phyloP scores from a whole-genome alignment of 2,797 vertebrate species.

The Melanotaenia maccullochi region DNA sequence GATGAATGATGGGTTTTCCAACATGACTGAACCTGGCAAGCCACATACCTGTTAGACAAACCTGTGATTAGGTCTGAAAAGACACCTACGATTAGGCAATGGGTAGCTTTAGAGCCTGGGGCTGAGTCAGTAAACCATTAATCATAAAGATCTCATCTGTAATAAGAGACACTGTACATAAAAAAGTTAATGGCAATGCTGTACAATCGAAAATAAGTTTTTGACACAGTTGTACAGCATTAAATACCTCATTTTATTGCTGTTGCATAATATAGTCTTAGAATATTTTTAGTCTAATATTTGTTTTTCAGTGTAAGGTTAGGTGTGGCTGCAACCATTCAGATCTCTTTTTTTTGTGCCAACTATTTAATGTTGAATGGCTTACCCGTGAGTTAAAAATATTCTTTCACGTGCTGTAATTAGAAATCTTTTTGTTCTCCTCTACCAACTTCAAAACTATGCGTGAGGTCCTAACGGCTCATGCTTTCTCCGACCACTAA shows the following conservation, averaged over 20 bases:
- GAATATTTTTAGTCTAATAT: not conserved
- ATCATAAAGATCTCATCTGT: slow-evolving; percentile 39
- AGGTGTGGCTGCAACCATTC: slow-evolving; percentile 26
- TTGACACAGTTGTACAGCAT: slow-evolving; percentile 13
- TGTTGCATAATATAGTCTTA: not conserved
- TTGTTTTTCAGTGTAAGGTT: slow-evolving; percentile 3
- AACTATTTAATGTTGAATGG: not conserved
- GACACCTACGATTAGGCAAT: slow-evolving; percentile 48
- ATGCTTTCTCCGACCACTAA: slow-evolving; percentile 12
- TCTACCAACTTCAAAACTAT: slow-evolving; percentile 40
- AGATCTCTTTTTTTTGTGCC: slow-evolving; percentile 20
- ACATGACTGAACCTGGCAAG: slow-evolving; percentile 73
- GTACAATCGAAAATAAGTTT: slow-evolving; percentile 1
- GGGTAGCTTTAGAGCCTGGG: slow-evolving; percentile 25
- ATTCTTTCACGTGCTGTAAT: slow-evolving; percentile 43
- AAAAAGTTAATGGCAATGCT: not conserved
- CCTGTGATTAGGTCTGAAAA: slow-evolving; percentile 69
- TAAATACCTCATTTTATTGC: slow-evolving; percentile 17
- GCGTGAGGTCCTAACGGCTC: slow-evolving; percentile 42
- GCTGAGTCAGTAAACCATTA: slow-evolving; percentile 33
- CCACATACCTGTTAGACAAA: slow-evolving; percentile 74
- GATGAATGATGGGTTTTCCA: slow-evolving; percentile 61
- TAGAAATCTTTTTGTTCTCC: slow-evolving; percentile 41
- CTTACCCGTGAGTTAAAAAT: slow-evolving; percentile 53
- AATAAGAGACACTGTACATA: slow-evolving; percentile 12